phyloP scores from a whole-genome alignment of 1,140 invertebrate species.

The Trichonephila clavata region DNA sequence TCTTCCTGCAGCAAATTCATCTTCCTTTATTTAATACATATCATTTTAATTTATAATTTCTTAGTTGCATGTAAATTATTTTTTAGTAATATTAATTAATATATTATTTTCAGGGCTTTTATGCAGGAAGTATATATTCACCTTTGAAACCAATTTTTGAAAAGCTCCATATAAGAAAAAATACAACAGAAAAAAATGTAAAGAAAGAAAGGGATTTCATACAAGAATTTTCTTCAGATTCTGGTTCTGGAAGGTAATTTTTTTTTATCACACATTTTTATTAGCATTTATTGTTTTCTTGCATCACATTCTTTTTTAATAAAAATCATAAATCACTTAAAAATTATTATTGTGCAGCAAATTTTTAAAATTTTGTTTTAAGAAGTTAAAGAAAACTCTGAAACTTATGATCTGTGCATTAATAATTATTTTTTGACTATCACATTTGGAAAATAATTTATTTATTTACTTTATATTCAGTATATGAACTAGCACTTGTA shows the following conservation, averaged over 20 bases:
- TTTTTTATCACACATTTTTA: background rate
- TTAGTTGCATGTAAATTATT: background rate
- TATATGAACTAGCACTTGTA: too few species aligned
- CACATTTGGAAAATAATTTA: too few species aligned
- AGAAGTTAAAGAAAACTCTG: too few species aligned
- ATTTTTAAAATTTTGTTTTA: too few species aligned
- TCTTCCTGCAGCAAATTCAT: too few species aligned
- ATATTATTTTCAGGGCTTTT: constrained; percentile 32
- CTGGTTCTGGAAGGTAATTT: constrained; percentile 55
- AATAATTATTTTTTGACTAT: too few species aligned
- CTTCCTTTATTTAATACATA: too few species aligned
- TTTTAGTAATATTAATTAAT: background rate
- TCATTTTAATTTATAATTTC: background rate
- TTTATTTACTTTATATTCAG: too few species aligned
- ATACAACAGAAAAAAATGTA: constrained; percentile 7
- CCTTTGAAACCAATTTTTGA: constrained; percentile 63
- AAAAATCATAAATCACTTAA: too few species aligned
- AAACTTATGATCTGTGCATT: too few species aligned
- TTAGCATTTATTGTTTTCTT: background rate
- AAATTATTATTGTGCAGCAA: too few species aligned
- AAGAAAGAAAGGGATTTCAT: constrained; percentile 37
- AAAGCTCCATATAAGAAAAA: constrained; percentile 52
- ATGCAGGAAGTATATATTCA: constrained; percentile 60
- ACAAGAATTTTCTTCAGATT: constrained; percentile 34
- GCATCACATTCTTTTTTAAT: too few species aligned